Conservation (phyloP, 2,888 invertebrate species). For the Papilio gigon region DNA sequence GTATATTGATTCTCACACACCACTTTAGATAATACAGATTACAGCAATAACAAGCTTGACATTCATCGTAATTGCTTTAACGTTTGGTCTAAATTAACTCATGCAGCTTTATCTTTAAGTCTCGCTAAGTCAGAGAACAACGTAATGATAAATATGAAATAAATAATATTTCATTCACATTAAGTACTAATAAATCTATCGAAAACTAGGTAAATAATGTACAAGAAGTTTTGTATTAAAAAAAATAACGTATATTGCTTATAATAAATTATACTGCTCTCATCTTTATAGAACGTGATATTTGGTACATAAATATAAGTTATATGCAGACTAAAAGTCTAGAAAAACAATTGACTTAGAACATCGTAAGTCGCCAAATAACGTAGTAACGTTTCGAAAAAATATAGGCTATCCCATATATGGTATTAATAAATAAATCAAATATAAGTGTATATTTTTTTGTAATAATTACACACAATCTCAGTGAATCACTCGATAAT, state of each 20-base stretch:
- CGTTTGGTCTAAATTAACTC: conserved; percentile 28
- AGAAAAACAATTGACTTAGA: too few relatives aligned
- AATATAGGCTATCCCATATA: neutral
- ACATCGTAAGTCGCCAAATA: too few relatives aligned
- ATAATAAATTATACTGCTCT: too few relatives aligned
- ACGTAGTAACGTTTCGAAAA: neutral
- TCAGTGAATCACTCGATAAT: conserved; percentile 20
- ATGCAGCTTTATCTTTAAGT: conserved; percentile 22
- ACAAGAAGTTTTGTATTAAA: too few relatives aligned
- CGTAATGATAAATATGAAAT: too few relatives aligned
- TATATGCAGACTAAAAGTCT: too few relatives aligned
- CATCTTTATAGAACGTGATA: too few relatives aligned
- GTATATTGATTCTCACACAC: conserved; percentile 19
- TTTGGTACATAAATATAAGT: too few relatives aligned
- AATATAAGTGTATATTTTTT: neutral
- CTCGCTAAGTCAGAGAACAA: neutral
- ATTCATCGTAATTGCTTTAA: conserved; percentile 21
- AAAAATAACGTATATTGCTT: too few relatives aligned
- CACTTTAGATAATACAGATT: conserved; percentile 29
- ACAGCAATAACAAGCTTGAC: conserved; percentile 16
- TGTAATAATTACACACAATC: neutral
- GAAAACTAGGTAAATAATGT: too few relatives aligned
- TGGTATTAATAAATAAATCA: conserved; percentile 9
- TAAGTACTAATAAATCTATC: too few relatives aligned
- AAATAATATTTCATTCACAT: too few relatives aligned